Evolutionary conservation across 2,113 vertebrate genomes (phyloP), one percentile per base, ranked within the genome.

Genomic region (Tupaia tana): DNA sequence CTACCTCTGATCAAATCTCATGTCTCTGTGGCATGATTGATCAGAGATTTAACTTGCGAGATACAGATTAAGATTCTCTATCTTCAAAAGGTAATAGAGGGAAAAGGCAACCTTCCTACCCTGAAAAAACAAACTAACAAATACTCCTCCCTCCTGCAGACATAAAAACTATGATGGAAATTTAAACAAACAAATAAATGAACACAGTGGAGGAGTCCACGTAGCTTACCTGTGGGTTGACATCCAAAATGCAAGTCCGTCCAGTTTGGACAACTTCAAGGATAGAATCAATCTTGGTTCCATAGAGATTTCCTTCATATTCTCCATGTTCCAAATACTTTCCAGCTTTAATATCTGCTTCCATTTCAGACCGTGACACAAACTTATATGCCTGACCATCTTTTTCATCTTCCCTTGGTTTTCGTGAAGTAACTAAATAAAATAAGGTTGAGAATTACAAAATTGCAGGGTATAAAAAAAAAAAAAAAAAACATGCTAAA

Each of bases 221-320:
- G 25, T 10, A 0, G 86, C 89, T 93, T 95, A 99, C 99, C 99
- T 99, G 99, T 89, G 99, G 99, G 97, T 99, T 99, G 94, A 99
- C 99, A 0, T 99, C 99, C 94, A 99, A 98, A 97, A 99, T 99
- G 97, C 99, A 99, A 56, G 99, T 99, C 27, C 99, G 98, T 77
- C 99, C 99, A 1, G 99, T 98, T 43, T 98, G 96, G 94, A 99
- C 99, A 96, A 99, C 99, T 97, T 99, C 99, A 70, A 99, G 99
- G 94, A 99, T 99, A 15, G 99, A 99, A 98, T 99, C 99, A 2
- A 99, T 99, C 98, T 99, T 99, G 91, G 99, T 99, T 96, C 99
- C 99, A 31, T 99, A 99, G 91, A 99, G 99, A 98, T 99, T 99
- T 85, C 99, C 99, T 95, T 99, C 99, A 52, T 99, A 99, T 91